Base-by-base conservation (phyloP, 2,113 vertebrate genomes). In the Mirza zaza region DNA sequence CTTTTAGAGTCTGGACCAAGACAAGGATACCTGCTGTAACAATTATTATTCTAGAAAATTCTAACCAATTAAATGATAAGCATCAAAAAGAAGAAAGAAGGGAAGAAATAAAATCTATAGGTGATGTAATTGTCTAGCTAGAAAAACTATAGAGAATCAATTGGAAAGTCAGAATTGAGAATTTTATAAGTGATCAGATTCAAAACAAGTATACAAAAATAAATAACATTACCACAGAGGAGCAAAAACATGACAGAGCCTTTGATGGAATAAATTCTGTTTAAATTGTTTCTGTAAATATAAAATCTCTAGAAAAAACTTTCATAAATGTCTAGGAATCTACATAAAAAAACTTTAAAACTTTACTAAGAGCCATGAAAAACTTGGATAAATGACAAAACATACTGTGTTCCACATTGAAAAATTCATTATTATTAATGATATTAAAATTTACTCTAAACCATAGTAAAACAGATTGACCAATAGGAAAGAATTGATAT, bases 401-500 rank as follows among this genome's bases (percentile, higher is more conserved):
- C 2, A 27, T 57, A 25, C 18, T 13, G 1, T 91, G 27, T 8
- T 50, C 23, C 45, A 48, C 29, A 13, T n/a, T 52, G 84, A 59
- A 86, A 95, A 71, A 86, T 18, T 50, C 17, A 68, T 84, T 70
- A 1, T 90, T 91, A 25, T 77, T 92, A 21, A 71, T 86, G 68
- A 85, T 76, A 39, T 71, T 86, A 94, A 77, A 94, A 95, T 42
- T 14, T 93, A 63, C 34, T 91, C 55, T 17, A 42, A 71, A 48
- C 10, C 84, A 3, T 55, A 94, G 55, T 70, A 15, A 34, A 34
- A 48, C 15, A 71, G 8, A 71, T 65, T 88, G 32, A 84, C 77
- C 36, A 59, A 18, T 89, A 50, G 57, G 45, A 71, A 55, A 95
- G 27, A 81, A 70, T 1, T 71, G 45, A 42, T 39, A 79, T 83